phyloP scores from a whole-genome alignment of 2,888 invertebrate genomes.

The Nematopogon swammerdamellus region DNA sequence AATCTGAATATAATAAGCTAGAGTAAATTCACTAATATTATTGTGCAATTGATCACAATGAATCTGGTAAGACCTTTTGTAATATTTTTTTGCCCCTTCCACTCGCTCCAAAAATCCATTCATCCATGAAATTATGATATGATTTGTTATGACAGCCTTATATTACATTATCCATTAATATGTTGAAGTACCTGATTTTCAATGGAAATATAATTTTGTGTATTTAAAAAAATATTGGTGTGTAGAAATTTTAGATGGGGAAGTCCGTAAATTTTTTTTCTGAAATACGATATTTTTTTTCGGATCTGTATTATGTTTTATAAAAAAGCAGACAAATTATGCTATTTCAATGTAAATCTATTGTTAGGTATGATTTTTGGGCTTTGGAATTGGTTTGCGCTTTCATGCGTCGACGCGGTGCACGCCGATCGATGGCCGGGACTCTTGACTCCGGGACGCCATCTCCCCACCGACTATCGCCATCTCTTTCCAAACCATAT shows the following conservation, averaged over 20 bases:
- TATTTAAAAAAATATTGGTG: too few species aligned
- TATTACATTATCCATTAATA: constrained; percentile 18
- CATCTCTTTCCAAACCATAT: constrained; percentile 33
- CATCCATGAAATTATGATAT: constrained; percentile 50
- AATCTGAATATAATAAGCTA: constrained; percentile 25
- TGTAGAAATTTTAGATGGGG: not conserved
- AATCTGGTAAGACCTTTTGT: constrained; percentile 48
- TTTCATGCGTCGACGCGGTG: not conserved
- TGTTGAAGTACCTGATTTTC: constrained; percentile 9
- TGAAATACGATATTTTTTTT: constrained; percentile 37
- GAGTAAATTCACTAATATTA: constrained; percentile 26
- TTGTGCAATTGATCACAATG: constrained; percentile 37
- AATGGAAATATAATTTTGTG: not conserved
- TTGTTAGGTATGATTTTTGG: not conserved
- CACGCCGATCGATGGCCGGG: constrained; percentile 44
- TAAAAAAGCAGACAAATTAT: too few species aligned
- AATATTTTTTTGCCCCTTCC: constrained; percentile 26
- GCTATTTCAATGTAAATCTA: constrained; percentile 2
- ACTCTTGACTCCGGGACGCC: constrained; percentile 45
- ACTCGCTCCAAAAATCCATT: constrained; percentile 24
- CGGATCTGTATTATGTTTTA: too few species aligned
- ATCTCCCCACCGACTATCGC: constrained; percentile 31
- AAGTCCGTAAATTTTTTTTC: constrained; percentile 7
- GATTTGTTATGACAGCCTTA: constrained; percentile 50
- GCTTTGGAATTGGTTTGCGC: not conserved